A percentile compares a stretch with the other conserved stretches of the same genome.
These are phyloP conservation scores for Protonibea diacanthus DNA, from an alignment of 2,797 vertebrate species.

Conservation along the genomic window DNA sequence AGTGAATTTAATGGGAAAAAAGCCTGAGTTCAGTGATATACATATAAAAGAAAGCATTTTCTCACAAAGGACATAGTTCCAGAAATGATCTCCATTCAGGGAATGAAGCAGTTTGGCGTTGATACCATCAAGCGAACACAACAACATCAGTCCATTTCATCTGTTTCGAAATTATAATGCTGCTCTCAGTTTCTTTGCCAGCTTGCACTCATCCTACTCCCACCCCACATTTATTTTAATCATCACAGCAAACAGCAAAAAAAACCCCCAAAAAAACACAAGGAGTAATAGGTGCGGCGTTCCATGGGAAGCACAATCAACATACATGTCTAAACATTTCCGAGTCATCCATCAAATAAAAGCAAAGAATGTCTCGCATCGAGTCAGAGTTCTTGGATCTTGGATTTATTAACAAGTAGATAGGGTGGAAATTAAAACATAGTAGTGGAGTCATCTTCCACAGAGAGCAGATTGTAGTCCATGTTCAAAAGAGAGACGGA, in stretches of 20 bases:
- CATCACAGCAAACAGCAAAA: slow-evolving; percentile 30
- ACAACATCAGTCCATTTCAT: slow-evolving; percentile 74
- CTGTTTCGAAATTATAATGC: slow-evolving; percentile 65
- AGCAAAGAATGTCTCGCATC: slow-evolving; percentile 47
- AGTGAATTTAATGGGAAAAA: slow-evolving; percentile 70
- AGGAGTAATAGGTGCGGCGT: slow-evolving; percentile 17
- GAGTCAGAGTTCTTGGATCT: slow-evolving; percentile 14
- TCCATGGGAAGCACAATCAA: slow-evolving; percentile 20
- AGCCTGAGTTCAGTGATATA: slow-evolving; percentile 61
- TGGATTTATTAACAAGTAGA: slow-evolving; percentile 55
- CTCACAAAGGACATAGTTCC: slow-evolving; percentile 56
- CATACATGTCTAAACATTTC: slow-evolving; percentile 52
- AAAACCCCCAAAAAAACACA: slow-evolving; percentile 36
- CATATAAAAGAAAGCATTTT: slow-evolving; percentile 58
- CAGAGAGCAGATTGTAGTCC: slow-evolving; percentile 37
- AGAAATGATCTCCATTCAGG: slow-evolving; percentile 77
- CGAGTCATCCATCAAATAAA: slow-evolving; percentile 49
- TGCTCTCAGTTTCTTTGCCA: slow-evolving; percentile 57
- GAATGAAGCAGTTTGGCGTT: slow-evolving; percentile 73
- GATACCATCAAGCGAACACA: slow-evolving; percentile 71
- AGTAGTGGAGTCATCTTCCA: slow-evolving; percentile 16
- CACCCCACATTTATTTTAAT: slow-evolving; percentile 56
- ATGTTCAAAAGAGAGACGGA: slow-evolving; percentile 38
- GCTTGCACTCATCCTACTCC: slow-evolving; percentile 29
- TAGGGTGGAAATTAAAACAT: slow-evolving; percentile 55